These are phyloP conservation scores for Drosophila truncata DNA, from an alignment of 1,140 invertebrate species.

Conservation along the genomic window DNA sequence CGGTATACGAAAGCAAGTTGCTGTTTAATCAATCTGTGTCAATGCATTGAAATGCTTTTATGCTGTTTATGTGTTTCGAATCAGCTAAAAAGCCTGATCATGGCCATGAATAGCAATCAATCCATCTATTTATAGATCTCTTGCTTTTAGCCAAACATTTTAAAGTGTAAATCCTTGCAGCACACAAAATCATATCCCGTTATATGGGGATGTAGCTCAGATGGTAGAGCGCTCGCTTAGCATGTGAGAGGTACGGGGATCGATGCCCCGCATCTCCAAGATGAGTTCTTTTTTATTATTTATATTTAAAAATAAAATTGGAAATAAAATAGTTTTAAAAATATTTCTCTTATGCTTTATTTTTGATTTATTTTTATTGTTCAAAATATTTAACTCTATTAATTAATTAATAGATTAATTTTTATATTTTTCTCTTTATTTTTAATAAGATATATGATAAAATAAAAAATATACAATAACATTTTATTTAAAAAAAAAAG, in stretches of 20 bases:
- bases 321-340: background rate
- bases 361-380: too few species aligned
- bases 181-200: background rate
- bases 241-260: conserved; percentile 94
- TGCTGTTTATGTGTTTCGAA: conserved; percentile 15
- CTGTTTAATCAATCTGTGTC: conserved; percentile 22
- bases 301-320: background rate
- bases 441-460: too few species aligned
- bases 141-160: background rate
- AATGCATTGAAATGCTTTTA: conserved; percentile 15
- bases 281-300: background rate
- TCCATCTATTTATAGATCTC: conserved; percentile 6
- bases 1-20: background rate
- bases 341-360: background rate
- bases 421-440: too few species aligned
- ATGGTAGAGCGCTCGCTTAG: conserved; percentile 94
- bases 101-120: conserved; percentile 36
- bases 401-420: too few species aligned
- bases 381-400: too few species aligned
- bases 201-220: conserved; percentile 88
- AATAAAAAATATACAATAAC: too few species aligned
- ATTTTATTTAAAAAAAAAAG: too few species aligned
- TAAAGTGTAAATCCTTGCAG: background rate
- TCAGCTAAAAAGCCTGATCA: conserved; percentile 9
- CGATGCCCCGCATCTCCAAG: conserved; percentile 90